Conservation (phyloP, 2,113 vertebrate genomes). For the Pyrgilauda ruficollis region DNA sequence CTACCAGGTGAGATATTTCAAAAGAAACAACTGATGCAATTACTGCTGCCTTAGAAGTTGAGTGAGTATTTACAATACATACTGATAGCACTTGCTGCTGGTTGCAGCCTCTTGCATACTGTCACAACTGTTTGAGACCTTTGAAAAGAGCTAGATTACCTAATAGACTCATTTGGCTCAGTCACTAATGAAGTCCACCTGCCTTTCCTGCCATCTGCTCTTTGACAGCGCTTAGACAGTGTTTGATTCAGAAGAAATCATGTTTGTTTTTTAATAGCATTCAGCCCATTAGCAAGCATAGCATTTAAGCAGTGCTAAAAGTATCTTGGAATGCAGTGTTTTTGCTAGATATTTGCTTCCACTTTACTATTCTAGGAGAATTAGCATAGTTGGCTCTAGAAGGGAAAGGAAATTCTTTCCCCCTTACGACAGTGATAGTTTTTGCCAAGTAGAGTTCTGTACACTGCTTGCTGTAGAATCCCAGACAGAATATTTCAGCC, state of each 20-base stretch:
- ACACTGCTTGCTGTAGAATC: background rate
- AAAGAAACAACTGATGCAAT: background rate
- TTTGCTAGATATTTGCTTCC: background rate
- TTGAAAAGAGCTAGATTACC: background rate
- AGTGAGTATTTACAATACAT: background rate
- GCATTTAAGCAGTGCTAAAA: background rate
- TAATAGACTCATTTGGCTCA: background rate
- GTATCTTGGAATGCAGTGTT: background rate
- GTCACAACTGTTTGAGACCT: background rate
- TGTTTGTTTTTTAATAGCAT: background rate
- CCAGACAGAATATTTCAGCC: conserved; percentile 10
- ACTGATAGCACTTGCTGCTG: background rate
- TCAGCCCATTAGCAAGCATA: background rate
- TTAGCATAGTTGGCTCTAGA: background rate
- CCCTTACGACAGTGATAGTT: background rate
- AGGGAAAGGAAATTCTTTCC: conserved; percentile 47
- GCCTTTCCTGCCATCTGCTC: background rate
- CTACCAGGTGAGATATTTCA: conserved; percentile 79
- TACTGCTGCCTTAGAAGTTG: background rate
- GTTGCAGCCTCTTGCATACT: background rate
- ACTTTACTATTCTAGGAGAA: background rate
- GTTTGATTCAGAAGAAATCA: background rate
- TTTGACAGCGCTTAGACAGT: background rate
- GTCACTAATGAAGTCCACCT: background rate
- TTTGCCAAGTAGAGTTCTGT: conserved; percentile 29